These are phyloP conservation scores for Lophotis ruficrista DNA, from an alignment of 2,113 vertebrate genomes.

Conservation along the genomic window DNA sequence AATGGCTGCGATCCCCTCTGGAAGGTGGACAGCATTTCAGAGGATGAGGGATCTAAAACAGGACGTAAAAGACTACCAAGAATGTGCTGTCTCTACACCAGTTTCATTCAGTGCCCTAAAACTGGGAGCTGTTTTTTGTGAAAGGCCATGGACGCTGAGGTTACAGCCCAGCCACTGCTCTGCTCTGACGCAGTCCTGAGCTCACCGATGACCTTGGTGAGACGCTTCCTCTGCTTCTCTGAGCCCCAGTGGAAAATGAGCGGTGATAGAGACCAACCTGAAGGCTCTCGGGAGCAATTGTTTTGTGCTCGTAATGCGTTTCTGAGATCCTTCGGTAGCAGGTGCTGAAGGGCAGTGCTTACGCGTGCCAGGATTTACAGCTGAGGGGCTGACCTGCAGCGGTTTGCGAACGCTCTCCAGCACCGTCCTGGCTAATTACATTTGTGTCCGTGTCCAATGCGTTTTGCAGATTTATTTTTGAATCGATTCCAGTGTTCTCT, in stretches of 20 bases:
- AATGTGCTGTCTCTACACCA: rapidly evolving
- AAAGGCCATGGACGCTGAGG: background rate
- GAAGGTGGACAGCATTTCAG: background rate
- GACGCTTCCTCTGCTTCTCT: background rate
- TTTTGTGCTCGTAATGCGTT: background rate
- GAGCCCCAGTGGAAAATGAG: background rate
- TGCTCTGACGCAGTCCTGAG: background rate
- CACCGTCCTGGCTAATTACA: background rate
- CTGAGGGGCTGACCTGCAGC: background rate
- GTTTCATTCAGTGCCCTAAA: background rate
- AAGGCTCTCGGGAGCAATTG: background rate
- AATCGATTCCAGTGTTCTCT: background rate
- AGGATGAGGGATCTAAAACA: background rate
- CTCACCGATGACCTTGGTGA: background rate
- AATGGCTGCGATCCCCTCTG: background rate
- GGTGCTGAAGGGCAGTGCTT: background rate
- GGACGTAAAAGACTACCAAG: background rate
- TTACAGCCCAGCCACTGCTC: background rate
- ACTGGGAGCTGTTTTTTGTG: background rate
- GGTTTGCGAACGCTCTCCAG: background rate
- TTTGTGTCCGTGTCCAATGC: background rate
- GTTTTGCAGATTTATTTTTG: background rate
- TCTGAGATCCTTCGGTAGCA: background rate
- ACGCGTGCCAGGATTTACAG: background rate
- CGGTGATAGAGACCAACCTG: background rate